Base-by-base conservation (phyloP, 1,140 invertebrate genomes). In the Hypothenemus hampei region DNA sequence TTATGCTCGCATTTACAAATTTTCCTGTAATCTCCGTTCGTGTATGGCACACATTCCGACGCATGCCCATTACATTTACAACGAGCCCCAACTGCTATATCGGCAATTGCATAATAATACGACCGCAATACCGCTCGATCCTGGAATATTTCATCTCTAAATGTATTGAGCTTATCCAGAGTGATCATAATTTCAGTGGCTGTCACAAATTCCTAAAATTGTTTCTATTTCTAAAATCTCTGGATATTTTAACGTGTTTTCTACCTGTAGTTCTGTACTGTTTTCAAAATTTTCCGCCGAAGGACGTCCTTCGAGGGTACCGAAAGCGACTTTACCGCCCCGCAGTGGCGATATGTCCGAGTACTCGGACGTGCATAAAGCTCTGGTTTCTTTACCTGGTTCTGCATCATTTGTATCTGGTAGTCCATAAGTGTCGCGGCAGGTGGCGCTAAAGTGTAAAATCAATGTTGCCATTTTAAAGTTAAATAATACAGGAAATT, bases 31-130 rank as follows among this genome's bases (percentile, higher is more conserved):
- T 59, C 29, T 8, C 77, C 79, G 0, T 78, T 81, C 23, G 80
- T 83, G 19, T n/a, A n/a, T n/a, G 76, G 68, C 6, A 91, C 82
- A 69, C 96, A 98, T 65, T 91, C 82, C 13, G 85, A 89, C 3
- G 95, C 94, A 70, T 98, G 96, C 0, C 97, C 97, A 67, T 98
- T 98, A 73, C 97, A 99, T 72, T 97, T 96, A 72, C 96, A 98
- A 72, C 91, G 84, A 4, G 94, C 97, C 40, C 97, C 97, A 18
- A 99, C 91, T 3, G 93, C 86, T 49, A 99, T 82, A 71, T 99
- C 96, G 10, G 92, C 87, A 57, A 99, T 95, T 46, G 95, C 95
- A 75, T 98, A 99, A 76, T 93, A 99, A 70, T 99, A 99, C 0
- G 94, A 97, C 63, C 87, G 86, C 6, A 98, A 69, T 13, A 98